Evolutionary conservation across 2,888 invertebrate genomes (phyloP).

Genomic region (Agrotis segetum): DNA sequence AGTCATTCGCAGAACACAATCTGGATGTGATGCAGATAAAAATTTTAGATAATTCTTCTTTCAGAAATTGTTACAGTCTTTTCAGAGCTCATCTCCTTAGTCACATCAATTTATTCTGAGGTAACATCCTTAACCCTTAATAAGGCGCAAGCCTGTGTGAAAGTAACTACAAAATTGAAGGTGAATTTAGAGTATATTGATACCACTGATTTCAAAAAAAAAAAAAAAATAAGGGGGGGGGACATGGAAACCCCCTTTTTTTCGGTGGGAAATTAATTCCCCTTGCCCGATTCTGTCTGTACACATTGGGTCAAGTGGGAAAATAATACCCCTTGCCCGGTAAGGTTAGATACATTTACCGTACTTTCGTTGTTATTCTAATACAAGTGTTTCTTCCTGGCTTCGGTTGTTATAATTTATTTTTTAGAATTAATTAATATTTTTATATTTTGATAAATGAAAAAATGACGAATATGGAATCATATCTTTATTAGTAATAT

Average conservation of each 20-base stretch:
- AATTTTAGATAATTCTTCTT: no score
- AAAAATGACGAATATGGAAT: no score
- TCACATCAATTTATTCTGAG: no score
- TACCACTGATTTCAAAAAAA: background rate
- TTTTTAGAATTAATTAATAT: no score
- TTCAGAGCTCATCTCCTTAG: no score
- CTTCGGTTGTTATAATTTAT: constrained; percentile 3
- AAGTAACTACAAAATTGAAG: background rate
- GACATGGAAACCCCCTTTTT: background rate
- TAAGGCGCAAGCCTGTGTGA: constrained; percentile 13
- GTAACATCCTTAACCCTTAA: no score
- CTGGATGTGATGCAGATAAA: no score
- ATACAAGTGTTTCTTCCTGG: constrained; percentile 14
- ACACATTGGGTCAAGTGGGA: constrained; percentile 32
- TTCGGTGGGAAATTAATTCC: constrained; percentile 37
- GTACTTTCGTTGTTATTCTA: constrained; percentile 18
- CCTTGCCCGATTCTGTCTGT: constrained; percentile 39
- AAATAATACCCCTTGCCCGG: constrained; percentile 36
- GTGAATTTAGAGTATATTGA: no score
- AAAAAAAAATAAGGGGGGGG: background rate
- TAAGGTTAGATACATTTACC: no score
- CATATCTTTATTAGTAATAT: background rate
- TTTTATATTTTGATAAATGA: no score
- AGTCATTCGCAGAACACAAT: no score
- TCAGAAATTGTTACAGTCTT: no score